Conservation (phyloP, 2,888 invertebrate genomes). For the Liopterus haemorrhoidalis region DNA sequence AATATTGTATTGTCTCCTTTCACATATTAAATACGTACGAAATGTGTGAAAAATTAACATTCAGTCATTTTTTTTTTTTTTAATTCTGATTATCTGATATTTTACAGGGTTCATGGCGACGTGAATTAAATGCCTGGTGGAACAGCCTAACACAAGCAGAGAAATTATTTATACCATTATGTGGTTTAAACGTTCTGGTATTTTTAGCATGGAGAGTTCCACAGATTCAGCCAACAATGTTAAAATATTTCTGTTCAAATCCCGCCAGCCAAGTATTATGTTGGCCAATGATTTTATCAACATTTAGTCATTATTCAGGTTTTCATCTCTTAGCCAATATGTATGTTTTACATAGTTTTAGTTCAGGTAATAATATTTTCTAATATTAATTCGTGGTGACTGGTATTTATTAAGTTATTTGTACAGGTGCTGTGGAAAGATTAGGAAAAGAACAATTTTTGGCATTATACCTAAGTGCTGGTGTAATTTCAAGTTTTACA, state of each 20-base stretch:
- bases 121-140: slow-evolving; percentile 61
- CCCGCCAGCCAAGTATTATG: slow-evolving; percentile 70
- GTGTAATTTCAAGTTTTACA: slow-evolving; percentile 77
- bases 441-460: slow-evolving; percentile 90
- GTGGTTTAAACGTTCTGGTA: slow-evolving; percentile 69
- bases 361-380: slow-evolving; percentile 44
- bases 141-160: slow-evolving; percentile 64
- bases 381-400: slow-evolving; percentile 5
- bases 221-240: slow-evolving; percentile 63
- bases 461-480: slow-evolving; percentile 83
- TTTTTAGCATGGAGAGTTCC: slow-evolving; percentile 79
- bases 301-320: slow-evolving; percentile 86
- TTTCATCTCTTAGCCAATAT: slow-evolving; percentile 90
- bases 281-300: slow-evolving; percentile 87
- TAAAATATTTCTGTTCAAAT: slow-evolving; percentile 78
- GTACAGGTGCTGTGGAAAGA: slow-evolving; percentile 58
- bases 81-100: slow-evolving; percentile 14
- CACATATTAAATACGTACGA: background rate
- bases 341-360: slow-evolving; percentile 90
- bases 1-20: background rate
- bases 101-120: slow-evolving; percentile 40
- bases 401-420: slow-evolving; percentile 1
- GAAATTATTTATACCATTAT: slow-evolving; percentile 73
- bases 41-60: background rate
- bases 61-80: background rate